phyloP scores from a whole-genome alignment of 2,888 invertebrate genomes.

The Carabus problematicus region DNA sequence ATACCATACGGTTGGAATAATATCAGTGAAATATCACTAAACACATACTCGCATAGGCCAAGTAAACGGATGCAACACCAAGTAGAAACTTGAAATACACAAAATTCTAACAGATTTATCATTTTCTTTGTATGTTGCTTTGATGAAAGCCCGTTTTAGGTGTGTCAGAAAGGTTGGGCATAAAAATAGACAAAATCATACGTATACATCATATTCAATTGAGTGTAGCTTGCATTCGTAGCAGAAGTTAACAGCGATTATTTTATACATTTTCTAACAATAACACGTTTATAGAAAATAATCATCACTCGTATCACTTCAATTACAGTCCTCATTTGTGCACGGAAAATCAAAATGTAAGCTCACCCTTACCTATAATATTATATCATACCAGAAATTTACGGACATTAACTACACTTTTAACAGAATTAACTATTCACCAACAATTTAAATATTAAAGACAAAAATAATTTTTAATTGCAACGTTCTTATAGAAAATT shows the following conservation, averaged over 20 bases:
- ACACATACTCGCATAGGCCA: no score
- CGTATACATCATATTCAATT: no score
- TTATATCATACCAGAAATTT: constrained; percentile 43
- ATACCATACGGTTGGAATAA: constrained; percentile 32
- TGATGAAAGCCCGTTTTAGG: constrained; percentile 16
- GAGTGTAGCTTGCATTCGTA: no score
- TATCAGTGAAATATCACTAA: no score
- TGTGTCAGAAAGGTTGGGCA: constrained; percentile 41
- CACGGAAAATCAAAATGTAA: constrained; percentile 29
- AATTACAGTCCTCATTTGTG: constrained; percentile 27
- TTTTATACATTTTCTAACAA: no score
- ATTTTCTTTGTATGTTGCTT: constrained; percentile 4
- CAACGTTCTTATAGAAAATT: constrained; percentile 39
- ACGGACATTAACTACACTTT: constrained; percentile 32
- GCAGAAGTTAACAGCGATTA: background rate
- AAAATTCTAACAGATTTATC: background rate
- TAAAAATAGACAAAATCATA: constrained; percentile 23
- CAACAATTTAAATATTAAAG: constrained; percentile 35
- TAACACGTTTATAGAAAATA: no score
- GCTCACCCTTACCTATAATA: constrained; percentile 30
- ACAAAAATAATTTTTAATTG: constrained; percentile 43
- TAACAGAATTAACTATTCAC: constrained; percentile 35
- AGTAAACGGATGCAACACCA: no score
- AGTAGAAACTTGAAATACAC: no score
- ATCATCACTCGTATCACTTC: background rate